Base-by-base conservation (phyloP, 1,140 invertebrate species). In the Hestina assimilis region DNA sequence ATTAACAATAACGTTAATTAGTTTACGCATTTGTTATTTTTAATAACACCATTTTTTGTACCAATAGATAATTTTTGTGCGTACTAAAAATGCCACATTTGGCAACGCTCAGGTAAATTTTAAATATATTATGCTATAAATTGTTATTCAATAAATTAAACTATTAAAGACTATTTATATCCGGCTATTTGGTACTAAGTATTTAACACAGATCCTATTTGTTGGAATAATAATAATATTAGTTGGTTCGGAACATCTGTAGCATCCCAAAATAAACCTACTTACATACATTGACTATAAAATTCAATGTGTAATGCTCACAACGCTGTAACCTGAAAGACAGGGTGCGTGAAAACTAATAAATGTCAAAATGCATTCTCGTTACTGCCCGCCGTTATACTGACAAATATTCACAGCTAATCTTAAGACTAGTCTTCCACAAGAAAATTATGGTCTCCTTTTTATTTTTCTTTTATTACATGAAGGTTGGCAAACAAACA, bases 291-390 rank as follows among this genome's bases (percentile, higher is more conserved):
- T 57, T 48, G 59, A 33, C 65, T 64, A 72, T 79, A 74, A 83
- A 75, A 73, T 52, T 59, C 46, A 61, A 71, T 67, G 73, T 60
- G 60, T 58, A 76, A 73, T 67, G 63, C 53, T 59, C 50, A 68
- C 68, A 53, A 71, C 57, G 69, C 64, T 59, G 48, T 72, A 75
- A 72, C 56, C 57, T 72, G 57, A 76, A 72, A 74, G 76, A 76
- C 69, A 74, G 69, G 69, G 76, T 74, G 77, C 65, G 71, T 76
- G 64, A 70, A 75, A 77, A 76, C 38, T 59, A 73, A 81, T 83
- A 83, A 83, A 79, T 43, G 73, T 80, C 75, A 69, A 69, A 73
- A 75, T 53, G 56, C 56, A 69, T 69, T 68, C 62, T 53, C 58
- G 72, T 78, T 70, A 72, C 63, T 69, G 65, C 64, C 45, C 41